Base-by-base conservation (phyloP, 2,888 invertebrate species). In the Athalia cordata region DNA sequence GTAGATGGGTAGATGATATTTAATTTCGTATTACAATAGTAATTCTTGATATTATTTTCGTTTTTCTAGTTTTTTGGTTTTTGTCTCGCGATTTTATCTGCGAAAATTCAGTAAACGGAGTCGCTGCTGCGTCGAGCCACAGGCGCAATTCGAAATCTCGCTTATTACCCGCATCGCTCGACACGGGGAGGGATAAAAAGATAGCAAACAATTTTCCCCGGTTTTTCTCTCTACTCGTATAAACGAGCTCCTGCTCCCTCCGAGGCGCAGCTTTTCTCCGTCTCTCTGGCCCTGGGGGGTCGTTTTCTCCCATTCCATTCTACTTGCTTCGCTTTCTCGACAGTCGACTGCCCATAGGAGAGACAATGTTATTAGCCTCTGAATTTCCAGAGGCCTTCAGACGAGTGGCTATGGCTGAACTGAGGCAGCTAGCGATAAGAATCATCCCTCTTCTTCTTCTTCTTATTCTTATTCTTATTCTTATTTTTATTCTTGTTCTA, bases 341-440 rank as follows among this genome's bases (percentile, higher is more conserved):
- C 8, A 47, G 57, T 72, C 59, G 72, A 72, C 72, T 72, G 72
- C 72, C 72, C 72, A 59, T 72, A 72, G 72, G 72, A 72, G 59
- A 72, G 59, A 72, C 72, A 72, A 72, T 57, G 72, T 72, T 72
- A 72, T 72, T 72, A 72, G 72, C 72, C 59, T 72, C 59, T 43
- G 72, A 59, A 72, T 72, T 72, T 72, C 47, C 52, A 45, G 57
- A 50, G 43, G 45, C 13, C 47, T 59, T 72, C 47, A 72, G 15
- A 52, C 57, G 59, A 72, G 45, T 45, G n/a, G 9, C 29, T 29
- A 29, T 29, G 29, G 29, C 29, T 13, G 72, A 72, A 72, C 72
- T 8, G 72, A 45, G 72, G 59, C 72, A 47, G 47, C 47, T 47
- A 15, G 72, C 13, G 72, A 72, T 72, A 72, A 72, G 72, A 72